phyloP scores from a whole-genome alignment of 2,888 invertebrate species.

The Prosapia bicincta region DNA sequence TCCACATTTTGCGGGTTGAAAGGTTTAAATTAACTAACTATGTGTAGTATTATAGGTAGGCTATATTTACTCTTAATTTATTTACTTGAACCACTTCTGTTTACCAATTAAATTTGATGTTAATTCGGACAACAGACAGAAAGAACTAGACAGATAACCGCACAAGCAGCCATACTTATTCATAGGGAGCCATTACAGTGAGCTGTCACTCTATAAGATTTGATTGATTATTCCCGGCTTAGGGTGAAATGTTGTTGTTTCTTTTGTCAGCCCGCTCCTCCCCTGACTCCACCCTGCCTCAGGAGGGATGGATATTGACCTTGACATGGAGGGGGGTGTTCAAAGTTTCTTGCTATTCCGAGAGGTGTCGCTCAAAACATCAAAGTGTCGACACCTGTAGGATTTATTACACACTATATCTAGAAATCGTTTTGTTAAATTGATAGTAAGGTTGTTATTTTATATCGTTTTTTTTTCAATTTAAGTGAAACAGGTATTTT shows the following conservation, averaged over 20 bases:
- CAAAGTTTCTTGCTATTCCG: constrained; percentile 4
- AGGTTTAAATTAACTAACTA: too few relatives aligned
- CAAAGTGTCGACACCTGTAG: constrained; percentile 10
- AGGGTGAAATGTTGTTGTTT: constrained; percentile 20
- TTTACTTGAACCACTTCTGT: too few relatives aligned
- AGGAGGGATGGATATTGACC: constrained; percentile 10
- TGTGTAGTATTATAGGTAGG: too few relatives aligned
- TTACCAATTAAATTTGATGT: too few relatives aligned
- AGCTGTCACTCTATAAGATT: constrained; percentile 8
- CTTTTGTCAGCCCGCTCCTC: constrained; percentile 23
- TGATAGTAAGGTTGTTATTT: too few relatives aligned
- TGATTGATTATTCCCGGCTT: constrained; percentile 16
- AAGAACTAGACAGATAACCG: not conserved
- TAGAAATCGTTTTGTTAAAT: too few relatives aligned
- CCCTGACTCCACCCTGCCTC: constrained; percentile 16
- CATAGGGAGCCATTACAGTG: constrained; percentile 15
- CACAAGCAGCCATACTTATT: constrained; percentile 16
- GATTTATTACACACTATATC: constrained; percentile 16
- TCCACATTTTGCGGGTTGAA: too few relatives aligned
- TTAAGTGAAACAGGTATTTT: too few relatives aligned
- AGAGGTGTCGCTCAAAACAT: constrained; percentile 16
- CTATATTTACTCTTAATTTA: too few relatives aligned
- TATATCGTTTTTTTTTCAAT: too few relatives aligned
- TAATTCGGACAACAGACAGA: too few relatives aligned
- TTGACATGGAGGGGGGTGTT: constrained; percentile 6